Percentiles rank a stretch among this genome's conserved stretches.
phyloP scores from a whole-genome alignment of 1,140 invertebrate genomes.

The Polyergus mexicanus region DNA sequence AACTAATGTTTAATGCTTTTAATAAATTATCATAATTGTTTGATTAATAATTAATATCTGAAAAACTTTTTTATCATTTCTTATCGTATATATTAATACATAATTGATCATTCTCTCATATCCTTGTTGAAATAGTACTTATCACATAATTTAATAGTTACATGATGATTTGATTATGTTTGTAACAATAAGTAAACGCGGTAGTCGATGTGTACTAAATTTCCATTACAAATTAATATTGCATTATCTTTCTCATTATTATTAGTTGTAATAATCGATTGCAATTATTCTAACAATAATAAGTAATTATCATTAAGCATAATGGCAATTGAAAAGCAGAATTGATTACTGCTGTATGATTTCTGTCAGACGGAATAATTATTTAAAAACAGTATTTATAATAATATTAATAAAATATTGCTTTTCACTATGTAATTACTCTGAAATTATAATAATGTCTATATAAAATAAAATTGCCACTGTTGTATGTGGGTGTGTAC shows the following conservation, averaged over 20 bases:
- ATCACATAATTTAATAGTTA: not conserved
- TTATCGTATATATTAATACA: not conserved
- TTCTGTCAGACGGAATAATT: constrained; percentile 24
- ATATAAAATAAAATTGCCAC: constrained; percentile 34
- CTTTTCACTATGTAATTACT: constrained; percentile 31
- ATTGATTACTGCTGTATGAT: constrained; percentile 21
- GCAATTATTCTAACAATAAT: constrained; percentile 35
- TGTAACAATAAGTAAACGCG: not conserved
- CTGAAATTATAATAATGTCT: constrained; percentile 23
- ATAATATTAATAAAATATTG: constrained; percentile 53
- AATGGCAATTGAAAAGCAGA: constrained; percentile 34
- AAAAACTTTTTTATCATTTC: not conserved
- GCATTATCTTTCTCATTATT: constrained; percentile 26
- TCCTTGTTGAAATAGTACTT: constrained; percentile 8
- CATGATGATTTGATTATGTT: constrained; percentile 10
- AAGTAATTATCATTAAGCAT: constrained; percentile 30
- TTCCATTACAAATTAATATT: constrained; percentile 15
- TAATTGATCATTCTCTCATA: not conserved
- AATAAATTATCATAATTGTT: not conserved
- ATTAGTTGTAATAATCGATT: constrained; percentile 29
- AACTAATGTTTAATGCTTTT: not conserved
- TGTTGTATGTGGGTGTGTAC: not conserved
- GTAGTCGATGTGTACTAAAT: not conserved
- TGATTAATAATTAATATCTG: constrained; percentile 26
- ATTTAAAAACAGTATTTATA: constrained; percentile 45